Evolutionary conservation across 2,888 invertebrate species (phyloP).

Genomic region (Drosophila tanythrix): DNA sequence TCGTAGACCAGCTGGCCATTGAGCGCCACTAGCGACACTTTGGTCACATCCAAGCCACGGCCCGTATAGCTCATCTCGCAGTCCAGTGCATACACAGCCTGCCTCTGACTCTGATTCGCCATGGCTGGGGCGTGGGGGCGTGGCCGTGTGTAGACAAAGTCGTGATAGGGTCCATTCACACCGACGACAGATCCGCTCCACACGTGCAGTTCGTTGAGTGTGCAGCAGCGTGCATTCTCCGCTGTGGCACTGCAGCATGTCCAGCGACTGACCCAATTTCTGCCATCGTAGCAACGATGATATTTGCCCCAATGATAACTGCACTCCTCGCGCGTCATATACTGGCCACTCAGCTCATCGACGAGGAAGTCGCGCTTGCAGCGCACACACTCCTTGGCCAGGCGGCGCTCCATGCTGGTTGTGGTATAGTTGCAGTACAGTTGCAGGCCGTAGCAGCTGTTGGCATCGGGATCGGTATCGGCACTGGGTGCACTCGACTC

Average conservation of each 20-base stretch:
- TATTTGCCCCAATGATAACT: constrained; percentile 95
- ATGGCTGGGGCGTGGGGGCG: constrained; percentile 24
- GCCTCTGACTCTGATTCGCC: background rate
- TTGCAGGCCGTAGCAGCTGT: constrained; percentile 57
- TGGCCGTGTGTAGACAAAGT: constrained; percentile 87
- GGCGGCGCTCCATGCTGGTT: constrained; percentile 57
- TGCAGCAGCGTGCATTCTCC: constrained; percentile 87
- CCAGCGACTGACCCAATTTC: constrained; percentile 82
- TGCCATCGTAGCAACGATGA: constrained; percentile 61
- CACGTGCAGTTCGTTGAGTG: constrained; percentile 89
- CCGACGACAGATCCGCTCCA: constrained; percentile 91
- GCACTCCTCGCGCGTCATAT: constrained; percentile 91
- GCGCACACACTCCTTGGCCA: constrained; percentile 89
- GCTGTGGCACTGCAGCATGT: constrained; percentile 87
- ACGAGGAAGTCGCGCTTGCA: constrained; percentile 91
- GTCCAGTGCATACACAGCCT: constrained; percentile 92
- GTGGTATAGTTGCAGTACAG: constrained; percentile 47
- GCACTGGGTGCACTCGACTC: constrained; percentile 77
- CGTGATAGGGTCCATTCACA: constrained; percentile 90
- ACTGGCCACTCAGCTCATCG: constrained; percentile 88
- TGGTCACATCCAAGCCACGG: constrained; percentile 93
- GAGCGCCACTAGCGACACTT: constrained; percentile 92
- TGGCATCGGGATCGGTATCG: constrained; percentile 10
- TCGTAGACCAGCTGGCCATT: constrained; percentile 93
- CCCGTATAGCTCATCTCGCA: constrained; percentile 99